phyloP scores from a whole-genome alignment of 2,888 invertebrate genomes.

The Drosophila neutralis region DNA sequence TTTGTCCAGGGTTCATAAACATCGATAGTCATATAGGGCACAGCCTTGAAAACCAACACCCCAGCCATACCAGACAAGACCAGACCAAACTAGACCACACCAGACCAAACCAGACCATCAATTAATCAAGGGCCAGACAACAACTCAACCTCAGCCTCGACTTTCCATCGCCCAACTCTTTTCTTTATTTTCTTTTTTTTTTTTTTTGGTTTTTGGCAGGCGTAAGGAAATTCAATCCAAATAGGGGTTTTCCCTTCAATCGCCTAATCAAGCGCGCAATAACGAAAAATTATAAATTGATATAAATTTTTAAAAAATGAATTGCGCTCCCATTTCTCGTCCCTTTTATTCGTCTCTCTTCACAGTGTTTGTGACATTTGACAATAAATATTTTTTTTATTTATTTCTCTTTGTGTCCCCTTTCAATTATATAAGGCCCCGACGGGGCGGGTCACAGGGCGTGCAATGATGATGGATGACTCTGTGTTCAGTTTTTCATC shows the following conservation, averaged over 20 bases:
- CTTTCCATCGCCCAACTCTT: slow-evolving; percentile 62
- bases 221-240: slow-evolving; percentile 44
- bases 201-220: slow-evolving; percentile 1
- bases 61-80: slow-evolving; percentile 15
- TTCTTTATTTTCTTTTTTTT: slow-evolving; percentile 18
- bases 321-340: slow-evolving; percentile 53
- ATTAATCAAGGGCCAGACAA: slow-evolving; percentile 67
- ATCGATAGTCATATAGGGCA: slow-evolving; percentile 48
- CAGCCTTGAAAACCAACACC: slow-evolving; percentile 57
- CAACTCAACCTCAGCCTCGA: slow-evolving; percentile 41
- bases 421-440: slow-evolving; percentile 55
- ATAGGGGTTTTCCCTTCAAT: slow-evolving; percentile 53
- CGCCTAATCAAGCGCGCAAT: slow-evolving; percentile 71
- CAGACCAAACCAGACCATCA: slow-evolving; percentile 42
- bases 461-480: slow-evolving; percentile 77
- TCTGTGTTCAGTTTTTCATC: slow-evolving; percentile 68
- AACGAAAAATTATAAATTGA: slow-evolving; percentile 76
- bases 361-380: slow-evolving; percentile 72
- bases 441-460: slow-evolving; percentile 47
- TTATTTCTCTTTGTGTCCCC: slow-evolving; percentile 43
- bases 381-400: slow-evolving; percentile 66
- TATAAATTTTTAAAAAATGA: slow-evolving; percentile 76
- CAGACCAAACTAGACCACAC: slow-evolving; percentile 18
- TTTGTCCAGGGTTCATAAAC: slow-evolving; percentile 32
- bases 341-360: slow-evolving; percentile 10